phyloP scores from a whole-genome alignment of 2,113 vertebrate genomes.

The Thinocorus orbignyianus region DNA sequence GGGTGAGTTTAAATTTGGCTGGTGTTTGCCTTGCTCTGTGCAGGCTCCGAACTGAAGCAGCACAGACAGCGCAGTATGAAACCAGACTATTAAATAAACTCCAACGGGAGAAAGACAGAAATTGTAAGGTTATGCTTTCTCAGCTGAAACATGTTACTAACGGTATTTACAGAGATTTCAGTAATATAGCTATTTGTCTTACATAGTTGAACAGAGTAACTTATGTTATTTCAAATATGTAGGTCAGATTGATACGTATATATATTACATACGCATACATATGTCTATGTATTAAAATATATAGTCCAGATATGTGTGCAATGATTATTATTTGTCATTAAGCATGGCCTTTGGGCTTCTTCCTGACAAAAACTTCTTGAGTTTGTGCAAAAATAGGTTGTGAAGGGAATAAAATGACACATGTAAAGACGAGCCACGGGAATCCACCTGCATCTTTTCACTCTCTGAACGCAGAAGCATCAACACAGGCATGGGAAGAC shows the following conservation, averaged over 20 bases:
- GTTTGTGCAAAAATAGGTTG: not conserved
- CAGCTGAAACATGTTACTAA: constrained; percentile 9
- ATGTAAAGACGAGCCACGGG: not conserved
- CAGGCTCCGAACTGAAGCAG: not conserved
- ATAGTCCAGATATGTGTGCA: not conserved
- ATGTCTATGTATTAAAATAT: not conserved
- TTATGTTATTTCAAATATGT: not conserved
- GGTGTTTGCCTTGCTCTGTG: constrained; percentile 10
- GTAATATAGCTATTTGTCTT: constrained; percentile 1
- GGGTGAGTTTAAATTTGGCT: not conserved
- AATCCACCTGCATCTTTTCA: not conserved
- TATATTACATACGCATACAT: not conserved
- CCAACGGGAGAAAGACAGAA: not conserved
- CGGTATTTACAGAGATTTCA: constrained; percentile 7
- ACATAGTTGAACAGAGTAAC: not conserved
- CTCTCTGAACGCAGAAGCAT: not conserved
- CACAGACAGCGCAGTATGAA: not conserved
- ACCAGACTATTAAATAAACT: constrained; percentile 32
- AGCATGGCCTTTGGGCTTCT: not conserved
- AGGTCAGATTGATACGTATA: not conserved
- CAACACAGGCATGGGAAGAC: not conserved
- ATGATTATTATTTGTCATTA: not conserved
- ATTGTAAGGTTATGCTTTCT: not conserved
- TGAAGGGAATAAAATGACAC: not conserved
- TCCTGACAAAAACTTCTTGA: not conserved